Evolutionary conservation across 1,140 invertebrate species (phyloP).

Genomic region (Neoseiulus cucumeris): DNA sequence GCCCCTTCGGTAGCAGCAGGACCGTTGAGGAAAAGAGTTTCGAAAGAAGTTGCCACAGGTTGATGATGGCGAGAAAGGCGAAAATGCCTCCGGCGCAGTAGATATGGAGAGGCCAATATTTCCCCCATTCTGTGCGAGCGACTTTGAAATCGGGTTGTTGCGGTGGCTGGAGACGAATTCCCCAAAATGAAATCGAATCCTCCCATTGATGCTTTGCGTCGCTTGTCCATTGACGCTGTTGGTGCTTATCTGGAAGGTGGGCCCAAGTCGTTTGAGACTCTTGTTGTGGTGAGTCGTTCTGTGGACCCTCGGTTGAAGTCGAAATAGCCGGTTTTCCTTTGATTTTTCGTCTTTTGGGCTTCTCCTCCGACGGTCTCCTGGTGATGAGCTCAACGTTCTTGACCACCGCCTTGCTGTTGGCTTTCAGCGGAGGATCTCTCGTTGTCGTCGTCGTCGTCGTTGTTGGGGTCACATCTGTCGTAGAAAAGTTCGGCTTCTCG

Average conservation of each 20-base stretch:
- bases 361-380: not conserved
- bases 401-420: not conserved
- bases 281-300: not conserved
- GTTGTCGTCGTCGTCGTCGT: no score
- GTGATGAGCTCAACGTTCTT: not conserved
- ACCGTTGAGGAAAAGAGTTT: constrained; percentile 20
- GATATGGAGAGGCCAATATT: constrained; percentile 70
- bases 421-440: no score
- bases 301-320: not conserved
- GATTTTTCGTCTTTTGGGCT: not conserved
- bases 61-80: constrained; percentile 53
- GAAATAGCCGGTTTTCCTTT: not conserved
- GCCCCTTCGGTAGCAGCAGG: constrained; percentile 30
- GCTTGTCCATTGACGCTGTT: not conserved
- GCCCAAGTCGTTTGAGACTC: not conserved
- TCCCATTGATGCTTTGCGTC: not conserved
- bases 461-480: no score
- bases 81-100: constrained; percentile 62
- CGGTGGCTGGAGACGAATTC: not conserved
- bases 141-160: constrained; percentile 21
- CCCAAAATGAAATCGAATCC: not conserved
- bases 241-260: constrained; percentile 1
- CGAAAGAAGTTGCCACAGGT: constrained; percentile 32
- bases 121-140: constrained; percentile 31
- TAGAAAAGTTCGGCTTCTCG: no score